These are phyloP conservation scores for Sebastolobus alascanus DNA, from an alignment of 2,797 vertebrate species.

Conservation along the genomic window DNA sequence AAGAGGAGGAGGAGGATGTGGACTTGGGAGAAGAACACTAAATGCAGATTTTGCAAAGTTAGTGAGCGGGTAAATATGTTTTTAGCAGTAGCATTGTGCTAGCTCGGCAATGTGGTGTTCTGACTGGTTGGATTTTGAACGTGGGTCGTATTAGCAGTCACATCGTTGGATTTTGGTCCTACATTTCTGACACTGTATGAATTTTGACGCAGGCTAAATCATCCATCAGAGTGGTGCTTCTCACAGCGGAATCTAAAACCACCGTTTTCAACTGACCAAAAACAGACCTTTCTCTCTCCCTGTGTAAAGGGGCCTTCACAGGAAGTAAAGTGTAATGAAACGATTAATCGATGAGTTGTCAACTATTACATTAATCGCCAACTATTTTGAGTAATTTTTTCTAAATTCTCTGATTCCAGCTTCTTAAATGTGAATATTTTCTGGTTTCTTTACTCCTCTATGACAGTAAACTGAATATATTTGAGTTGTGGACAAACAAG, in stretches of 20 bases:
- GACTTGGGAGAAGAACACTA: not conserved
- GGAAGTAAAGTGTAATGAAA: too few species aligned
- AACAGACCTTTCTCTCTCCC: not conserved
- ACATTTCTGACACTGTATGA: not conserved
- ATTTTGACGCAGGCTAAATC: too few species aligned
- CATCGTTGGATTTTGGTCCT: not conserved
- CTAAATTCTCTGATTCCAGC: too few species aligned
- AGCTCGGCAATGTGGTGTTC: not conserved
- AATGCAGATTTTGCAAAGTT: not conserved
- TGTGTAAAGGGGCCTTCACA: not conserved
- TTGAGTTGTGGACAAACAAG: too few species aligned
- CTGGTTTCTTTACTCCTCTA: too few species aligned
- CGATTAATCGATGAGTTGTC: too few species aligned
- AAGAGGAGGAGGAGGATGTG: not conserved
- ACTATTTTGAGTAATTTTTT: too few species aligned
- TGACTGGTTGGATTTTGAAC: not conserved
- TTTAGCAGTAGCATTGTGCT: not conserved
- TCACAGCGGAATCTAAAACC: not conserved
- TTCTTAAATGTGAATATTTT: too few species aligned
- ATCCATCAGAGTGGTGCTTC: too few species aligned
- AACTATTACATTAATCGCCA: too few species aligned
- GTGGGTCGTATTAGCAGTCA: too few species aligned
- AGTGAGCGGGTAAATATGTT: not conserved
- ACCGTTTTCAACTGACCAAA: not conserved
- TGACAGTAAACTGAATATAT: too few species aligned